These are phyloP conservation scores for Delia radicum DNA, from an alignment of 1,140 invertebrate species.

Conservation along the genomic window DNA sequence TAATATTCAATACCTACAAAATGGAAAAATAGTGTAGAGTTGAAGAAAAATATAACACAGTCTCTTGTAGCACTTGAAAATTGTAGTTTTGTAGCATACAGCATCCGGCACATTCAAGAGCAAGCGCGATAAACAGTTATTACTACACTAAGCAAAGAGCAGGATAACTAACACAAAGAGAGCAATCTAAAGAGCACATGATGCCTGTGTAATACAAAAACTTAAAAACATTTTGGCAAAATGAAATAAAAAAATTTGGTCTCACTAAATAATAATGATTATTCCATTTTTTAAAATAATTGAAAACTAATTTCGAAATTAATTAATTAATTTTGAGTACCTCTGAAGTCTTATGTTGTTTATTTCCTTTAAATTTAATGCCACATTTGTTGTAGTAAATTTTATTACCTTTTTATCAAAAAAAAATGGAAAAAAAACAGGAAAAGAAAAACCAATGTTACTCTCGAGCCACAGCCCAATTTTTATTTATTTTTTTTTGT, in stretches of 20 bases:
- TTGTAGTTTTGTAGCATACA: conserved; percentile 10
- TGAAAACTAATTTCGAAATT: no score
- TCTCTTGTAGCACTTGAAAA: neutral
- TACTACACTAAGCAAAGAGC: neutral
- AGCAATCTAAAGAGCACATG: no score
- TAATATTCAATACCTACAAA: neutral
- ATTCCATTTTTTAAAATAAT: no score
- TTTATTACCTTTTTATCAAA: neutral
- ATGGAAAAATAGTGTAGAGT: neutral
- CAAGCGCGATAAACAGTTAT: neutral
- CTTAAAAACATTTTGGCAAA: no score
- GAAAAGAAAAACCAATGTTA: neutral
- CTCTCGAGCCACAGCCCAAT: conserved; percentile 25
- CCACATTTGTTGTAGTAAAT: neutral
- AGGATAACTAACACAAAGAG: neutral
- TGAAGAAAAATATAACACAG: neutral
- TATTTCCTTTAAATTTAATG: no score
- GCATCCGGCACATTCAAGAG: neutral
- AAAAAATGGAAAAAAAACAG: neutral
- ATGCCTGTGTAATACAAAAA: no score
- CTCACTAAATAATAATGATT: no score
- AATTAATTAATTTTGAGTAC: no score
- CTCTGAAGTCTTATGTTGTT: no score
- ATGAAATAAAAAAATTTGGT: no score
- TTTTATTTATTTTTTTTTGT: neutral